phyloP scores from a whole-genome alignment of 1,140 invertebrate species.

The Doryteuthis pealeii region DNA sequence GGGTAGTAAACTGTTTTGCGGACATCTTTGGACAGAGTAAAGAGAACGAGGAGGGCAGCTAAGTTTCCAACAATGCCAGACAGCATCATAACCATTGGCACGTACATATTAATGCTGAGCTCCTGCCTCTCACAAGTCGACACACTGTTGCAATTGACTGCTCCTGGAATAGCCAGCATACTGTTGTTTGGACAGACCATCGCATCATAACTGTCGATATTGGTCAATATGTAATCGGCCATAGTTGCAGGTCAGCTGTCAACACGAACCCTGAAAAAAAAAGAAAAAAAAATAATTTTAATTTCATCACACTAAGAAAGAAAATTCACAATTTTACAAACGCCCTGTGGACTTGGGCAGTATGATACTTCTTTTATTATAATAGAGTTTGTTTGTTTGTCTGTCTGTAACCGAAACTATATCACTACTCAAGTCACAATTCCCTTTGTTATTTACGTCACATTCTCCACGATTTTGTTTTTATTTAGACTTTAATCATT shows the following conservation, averaged over 20 bases:
- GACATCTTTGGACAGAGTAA: constrained; percentile 42
- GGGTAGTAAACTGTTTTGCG: constrained; percentile 58
- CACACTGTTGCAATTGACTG: constrained; percentile 8
- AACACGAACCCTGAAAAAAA: not conserved
- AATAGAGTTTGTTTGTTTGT: too few species aligned
- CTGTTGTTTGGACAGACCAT: not conserved
- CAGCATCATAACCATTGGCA: constrained; percentile 44
- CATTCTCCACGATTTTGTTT: too few species aligned
- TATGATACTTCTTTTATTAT: too few species aligned
- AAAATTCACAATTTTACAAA: too few species aligned
- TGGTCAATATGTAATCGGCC: not conserved
- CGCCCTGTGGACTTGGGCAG: too few species aligned
- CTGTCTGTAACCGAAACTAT: too few species aligned
- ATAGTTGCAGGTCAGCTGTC: not conserved
- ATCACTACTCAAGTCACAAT: too few species aligned
- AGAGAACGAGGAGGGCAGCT: constrained; percentile 55
- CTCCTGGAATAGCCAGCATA: not conserved
- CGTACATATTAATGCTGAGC: constrained; percentile 41
- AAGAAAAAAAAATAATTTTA: not conserved
- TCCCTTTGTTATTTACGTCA: too few species aligned
- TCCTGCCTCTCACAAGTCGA: constrained; percentile 29
- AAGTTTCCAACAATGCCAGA: constrained; percentile 56
- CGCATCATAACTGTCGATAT: not conserved
- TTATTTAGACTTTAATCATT: too few species aligned
- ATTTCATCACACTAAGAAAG: too few species aligned